phyloP scores from a whole-genome alignment of 2,888 invertebrate genomes.

The Drosophila macrospina region DNA sequence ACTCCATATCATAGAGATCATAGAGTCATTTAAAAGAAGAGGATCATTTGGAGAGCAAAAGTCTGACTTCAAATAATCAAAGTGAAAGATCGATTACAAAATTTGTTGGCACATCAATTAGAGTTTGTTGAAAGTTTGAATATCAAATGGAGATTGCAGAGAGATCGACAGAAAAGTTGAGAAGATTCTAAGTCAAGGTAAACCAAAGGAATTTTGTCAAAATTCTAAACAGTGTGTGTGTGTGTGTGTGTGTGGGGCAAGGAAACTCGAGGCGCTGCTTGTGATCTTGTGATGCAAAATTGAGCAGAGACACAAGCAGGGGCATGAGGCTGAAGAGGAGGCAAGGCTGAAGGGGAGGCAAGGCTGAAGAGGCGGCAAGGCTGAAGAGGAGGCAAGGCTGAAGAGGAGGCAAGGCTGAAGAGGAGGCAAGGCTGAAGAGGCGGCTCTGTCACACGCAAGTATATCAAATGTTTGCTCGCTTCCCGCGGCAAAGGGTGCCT shows the following conservation, averaged over 20 bases:
- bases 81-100: background rate
- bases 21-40: no score
- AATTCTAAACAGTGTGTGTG: background rate
- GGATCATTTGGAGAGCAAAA: background rate
- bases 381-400: no score
- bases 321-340: no score
- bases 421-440: background rate
- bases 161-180: background rate
- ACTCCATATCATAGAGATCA: no score
- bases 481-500: background rate
- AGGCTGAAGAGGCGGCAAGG: no score
- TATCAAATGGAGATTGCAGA: background rate
- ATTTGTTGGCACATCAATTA: no score
- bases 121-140: no score
- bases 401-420: no score
- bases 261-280: background rate
- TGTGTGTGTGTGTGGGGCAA: no score
- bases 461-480: background rate
- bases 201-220: background rate
- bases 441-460: background rate
- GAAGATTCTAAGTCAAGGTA: no score
- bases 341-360: no score
- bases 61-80: background rate
- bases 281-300: conserved; percentile 1
- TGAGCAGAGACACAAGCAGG: background rate